Evolutionary conservation across 2,113 vertebrate genomes (phyloP).

Genomic region (Pipra filicauda): DNA sequence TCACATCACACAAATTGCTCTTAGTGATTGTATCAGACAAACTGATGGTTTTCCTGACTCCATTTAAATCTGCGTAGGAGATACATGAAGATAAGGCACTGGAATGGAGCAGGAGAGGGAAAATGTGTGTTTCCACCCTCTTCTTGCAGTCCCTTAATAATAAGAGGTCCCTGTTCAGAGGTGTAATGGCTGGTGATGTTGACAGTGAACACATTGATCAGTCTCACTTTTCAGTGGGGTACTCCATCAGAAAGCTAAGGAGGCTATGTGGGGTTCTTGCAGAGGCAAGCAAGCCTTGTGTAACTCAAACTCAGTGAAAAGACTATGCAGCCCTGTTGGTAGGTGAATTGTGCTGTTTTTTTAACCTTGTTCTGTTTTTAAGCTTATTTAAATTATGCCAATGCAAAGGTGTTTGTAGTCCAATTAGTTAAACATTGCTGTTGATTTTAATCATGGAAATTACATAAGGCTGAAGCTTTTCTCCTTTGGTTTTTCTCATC

Average conservation of each 20-base stretch:
- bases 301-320: not conserved
- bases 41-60: not conserved
- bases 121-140: not conserved
- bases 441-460: slow-evolving; percentile 67
- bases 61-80: not conserved
- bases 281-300: not conserved
- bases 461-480: slow-evolving; percentile 22
- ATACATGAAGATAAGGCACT: not conserved
- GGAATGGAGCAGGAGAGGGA: not conserved
- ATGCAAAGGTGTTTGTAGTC: slow-evolving; percentile 45
- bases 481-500: slow-evolving; percentile 45
- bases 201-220: not conserved
- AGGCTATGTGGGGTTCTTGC: not conserved
- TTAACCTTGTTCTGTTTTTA: slow-evolving; percentile 38
- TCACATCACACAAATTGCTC: not conserved
- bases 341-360: not conserved
- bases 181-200: not conserved
- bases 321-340: not conserved
- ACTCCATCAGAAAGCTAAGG: not conserved
- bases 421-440: slow-evolving; percentile 57
- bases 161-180: rapidly evolving
- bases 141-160: not conserved
- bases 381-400: slow-evolving; percentile 37
- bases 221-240: not conserved
- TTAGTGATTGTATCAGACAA: not conserved